These are phyloP conservation scores for Lytechinus variegatus DNA, from an alignment of 35 echinoderm and acorn worm species.

Conservation along the genomic window DNA sequence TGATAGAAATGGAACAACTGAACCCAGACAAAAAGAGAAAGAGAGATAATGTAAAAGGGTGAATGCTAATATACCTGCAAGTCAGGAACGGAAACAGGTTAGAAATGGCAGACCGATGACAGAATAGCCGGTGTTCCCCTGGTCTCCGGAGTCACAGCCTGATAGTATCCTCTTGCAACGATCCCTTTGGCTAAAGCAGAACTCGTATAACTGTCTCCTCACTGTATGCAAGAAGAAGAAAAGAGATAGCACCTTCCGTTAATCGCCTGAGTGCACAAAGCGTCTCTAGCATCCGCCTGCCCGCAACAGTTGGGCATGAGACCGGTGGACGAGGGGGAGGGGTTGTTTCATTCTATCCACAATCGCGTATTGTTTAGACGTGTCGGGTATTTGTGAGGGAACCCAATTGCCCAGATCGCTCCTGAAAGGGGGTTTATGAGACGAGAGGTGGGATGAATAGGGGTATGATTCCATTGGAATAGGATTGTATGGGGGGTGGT, in stretches of 20 bases:
- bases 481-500: background rate
- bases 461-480: background rate
- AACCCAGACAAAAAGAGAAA: background rate
- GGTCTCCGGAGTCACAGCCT: background rate
- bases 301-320: background rate
- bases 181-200: constrained; percentile 29
- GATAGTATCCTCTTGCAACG: constrained; percentile 23
- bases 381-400: background rate
- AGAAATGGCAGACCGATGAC: background rate
- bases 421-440: background rate
- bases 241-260: constrained; percentile 19
- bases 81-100: background rate
- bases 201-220: constrained; percentile 34
- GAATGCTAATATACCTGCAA: constrained; percentile 6
- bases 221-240: background rate
- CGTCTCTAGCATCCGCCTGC: constrained; percentile 4
- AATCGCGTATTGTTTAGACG: background rate
- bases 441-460: constrained; percentile 32
- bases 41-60: background rate
- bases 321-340: background rate
- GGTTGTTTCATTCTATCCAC: background rate
- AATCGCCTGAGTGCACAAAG: background rate
- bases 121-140: background rate
- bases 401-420: constrained; percentile 8
- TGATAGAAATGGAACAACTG: background rate